Conservation (phyloP, 1,140 invertebrate species). For the Neotoxoptera formosana region DNA sequence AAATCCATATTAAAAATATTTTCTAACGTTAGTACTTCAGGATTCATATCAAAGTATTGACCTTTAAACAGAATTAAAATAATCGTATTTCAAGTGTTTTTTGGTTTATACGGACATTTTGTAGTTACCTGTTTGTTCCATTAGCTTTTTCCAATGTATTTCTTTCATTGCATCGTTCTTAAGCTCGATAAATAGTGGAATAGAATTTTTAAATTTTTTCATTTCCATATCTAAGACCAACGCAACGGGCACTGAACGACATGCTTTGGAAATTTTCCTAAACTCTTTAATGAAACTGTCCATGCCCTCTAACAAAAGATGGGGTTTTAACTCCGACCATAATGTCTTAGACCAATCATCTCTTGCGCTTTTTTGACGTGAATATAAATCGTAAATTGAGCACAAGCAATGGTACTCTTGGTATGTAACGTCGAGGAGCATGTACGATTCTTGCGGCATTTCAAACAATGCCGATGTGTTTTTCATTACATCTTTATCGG, state of each 20-base stretch:
- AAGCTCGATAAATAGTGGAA: constrained; percentile 87
- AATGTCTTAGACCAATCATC: constrained; percentile 84
- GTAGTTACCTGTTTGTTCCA: constrained; percentile 79
- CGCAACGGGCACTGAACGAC: constrained; percentile 70
- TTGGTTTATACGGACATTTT: not conserved
- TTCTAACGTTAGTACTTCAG: constrained; percentile 84
- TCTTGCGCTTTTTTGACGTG: constrained; percentile 75
- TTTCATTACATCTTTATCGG: not conserved
- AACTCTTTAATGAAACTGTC: constrained; percentile 84
- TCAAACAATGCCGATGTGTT: not conserved
- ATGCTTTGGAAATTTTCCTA: constrained; percentile 69
- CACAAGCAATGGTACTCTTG: constrained; percentile 78
- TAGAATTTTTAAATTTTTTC: constrained; percentile 86
- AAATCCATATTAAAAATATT: constrained; percentile 93
- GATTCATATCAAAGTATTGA: constrained; percentile 82
- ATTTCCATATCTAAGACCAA: constrained; percentile 78
- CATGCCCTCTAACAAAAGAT: constrained; percentile 83
- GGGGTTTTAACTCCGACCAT: constrained; percentile 86
- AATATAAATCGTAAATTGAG: constrained; percentile 79
- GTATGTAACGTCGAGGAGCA: constrained; percentile 67
- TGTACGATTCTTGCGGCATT: not conserved
- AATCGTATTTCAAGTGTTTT: not conserved
- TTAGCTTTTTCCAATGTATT: constrained; percentile 87
- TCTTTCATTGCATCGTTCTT: constrained; percentile 90
- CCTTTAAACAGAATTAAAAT: constrained; percentile 65